Base-by-base conservation (phyloP, 2,888 invertebrate genomes). In the Phyllotreta striolata region DNA sequence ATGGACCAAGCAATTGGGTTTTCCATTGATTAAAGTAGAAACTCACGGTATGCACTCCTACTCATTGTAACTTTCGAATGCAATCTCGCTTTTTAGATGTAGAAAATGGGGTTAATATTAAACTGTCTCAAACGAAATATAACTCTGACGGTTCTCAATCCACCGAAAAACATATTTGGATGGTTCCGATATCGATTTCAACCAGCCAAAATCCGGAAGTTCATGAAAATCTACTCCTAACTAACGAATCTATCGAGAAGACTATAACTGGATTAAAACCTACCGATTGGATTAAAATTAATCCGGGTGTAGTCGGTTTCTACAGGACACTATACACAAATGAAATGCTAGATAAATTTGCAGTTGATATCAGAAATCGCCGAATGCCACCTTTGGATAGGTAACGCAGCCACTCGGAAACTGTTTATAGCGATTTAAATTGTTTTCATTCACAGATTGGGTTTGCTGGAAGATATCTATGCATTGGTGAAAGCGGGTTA, bases 1-100 rank as follows among this genome's bases (percentile, higher is more conserved):
- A 13, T 99, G 98, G 98, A 98, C 96, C 0, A 92, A 93, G 78
- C 91, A 98, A 13, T 97, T 98, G 97, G 97, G 98, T 41, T 98
- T 94, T 78, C 98, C 98, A 0, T 88, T 96, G 58, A 88, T 93
- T 6, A 85, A 80, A 40, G 86, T 86, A 69, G 37, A 84, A 85
- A 62, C 63, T 6, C 38, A 41, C 40, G 55, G 67, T 67, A 55
- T 59, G 60, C 44, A 5, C 9, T 40, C 10, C 10, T 24, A 34
- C 10, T 37, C n/a, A 37, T 35, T 13, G 8, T 13, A 14, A 55
- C 2, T 55, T 13, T 44, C 44, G 6, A 13, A 9, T 44, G 12
- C 9, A 10, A 38, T 35, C 24, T 38, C 14, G n/a, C 6, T 88
- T 89, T 76, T 84, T 84, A 59, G 88, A 87, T 0, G 79, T 82